Conservation (phyloP, 2,888 invertebrate species). For the Zygaena filipendulae region DNA sequence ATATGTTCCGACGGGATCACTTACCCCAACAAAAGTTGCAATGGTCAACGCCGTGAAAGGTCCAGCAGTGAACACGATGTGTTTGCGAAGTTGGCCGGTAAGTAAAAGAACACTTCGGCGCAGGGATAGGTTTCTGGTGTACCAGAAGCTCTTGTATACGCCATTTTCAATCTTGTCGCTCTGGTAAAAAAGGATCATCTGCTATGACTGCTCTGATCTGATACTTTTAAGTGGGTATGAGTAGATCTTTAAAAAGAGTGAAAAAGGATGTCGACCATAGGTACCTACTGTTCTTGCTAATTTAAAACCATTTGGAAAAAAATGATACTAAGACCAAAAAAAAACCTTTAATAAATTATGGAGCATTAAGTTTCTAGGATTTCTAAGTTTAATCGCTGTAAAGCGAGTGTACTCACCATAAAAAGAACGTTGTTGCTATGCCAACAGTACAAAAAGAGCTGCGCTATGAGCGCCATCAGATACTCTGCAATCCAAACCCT, state of each 20-base stretch:
- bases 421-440: conserved; percentile 48
- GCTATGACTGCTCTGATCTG: too few species aligned
- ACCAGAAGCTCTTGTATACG: conserved; percentile 42
- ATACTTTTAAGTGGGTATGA: too few species aligned
- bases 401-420: conserved; percentile 28
- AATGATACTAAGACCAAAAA: neutral
- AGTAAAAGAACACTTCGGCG: conserved; percentile 35
- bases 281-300: neutral
- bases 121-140: conserved; percentile 26
- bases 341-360: neutral
- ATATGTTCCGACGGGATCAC: too few species aligned
- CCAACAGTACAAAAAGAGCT: conserved; percentile 59
- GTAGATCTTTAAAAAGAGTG: too few species aligned
- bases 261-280: neutral
- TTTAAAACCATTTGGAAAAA: neutral
- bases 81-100: conserved; percentile 33
- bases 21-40: conserved; percentile 41
- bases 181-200: conserved; percentile 20
- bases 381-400: neutral
- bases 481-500: conserved; percentile 52
- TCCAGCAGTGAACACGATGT: conserved; percentile 39
- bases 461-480: conserved; percentile 45
- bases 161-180: conserved; percentile 34
- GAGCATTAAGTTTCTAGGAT: too few species aligned
- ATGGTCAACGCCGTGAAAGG: conserved; percentile 40